Conservation (phyloP, 2,888 invertebrate species). For the Steinernema carpocapsae region DNA sequence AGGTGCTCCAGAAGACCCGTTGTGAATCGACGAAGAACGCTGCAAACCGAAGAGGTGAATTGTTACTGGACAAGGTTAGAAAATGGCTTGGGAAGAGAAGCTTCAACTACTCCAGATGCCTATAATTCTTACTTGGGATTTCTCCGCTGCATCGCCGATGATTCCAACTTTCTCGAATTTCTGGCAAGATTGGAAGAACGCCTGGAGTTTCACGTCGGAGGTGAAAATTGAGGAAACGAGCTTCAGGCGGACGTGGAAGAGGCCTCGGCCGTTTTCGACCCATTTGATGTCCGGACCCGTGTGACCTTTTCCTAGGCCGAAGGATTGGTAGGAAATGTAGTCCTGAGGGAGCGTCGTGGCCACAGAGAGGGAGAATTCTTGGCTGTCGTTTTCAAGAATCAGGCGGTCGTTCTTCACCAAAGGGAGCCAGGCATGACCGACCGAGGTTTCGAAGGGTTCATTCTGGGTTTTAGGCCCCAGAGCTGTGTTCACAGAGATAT, state of each 20-base stretch:
- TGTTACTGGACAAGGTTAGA: slow-evolving; percentile 6
- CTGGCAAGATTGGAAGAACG: slow-evolving; percentile 75
- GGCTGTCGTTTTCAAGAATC: slow-evolving; percentile 74
- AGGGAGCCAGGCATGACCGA: slow-evolving; percentile 93
- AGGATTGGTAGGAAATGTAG: slow-evolving; percentile 85
- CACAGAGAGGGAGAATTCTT: slow-evolving; percentile 78
- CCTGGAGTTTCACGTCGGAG: slow-evolving; percentile 69
- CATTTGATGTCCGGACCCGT: slow-evolving; percentile 86
- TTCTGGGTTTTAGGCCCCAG: slow-evolving; percentile 54
- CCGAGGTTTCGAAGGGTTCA: slow-evolving; percentile 73
- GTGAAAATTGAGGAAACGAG: slow-evolving; percentile 87
- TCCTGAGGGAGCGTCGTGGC: slow-evolving; percentile 86
- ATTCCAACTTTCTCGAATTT: slow-evolving; percentile 77
- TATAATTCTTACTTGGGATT: slow-evolving; percentile 71
- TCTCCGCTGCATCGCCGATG: slow-evolving; percentile 49
- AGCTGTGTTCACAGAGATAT: slow-evolving; percentile 83
- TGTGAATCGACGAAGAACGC: slow-evolving; percentile 31
- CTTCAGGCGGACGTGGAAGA: slow-evolving; percentile 83
- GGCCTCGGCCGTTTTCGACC: slow-evolving; percentile 87
- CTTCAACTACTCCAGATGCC: background rate
- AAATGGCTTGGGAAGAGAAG: background rate
- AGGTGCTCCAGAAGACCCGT: background rate
- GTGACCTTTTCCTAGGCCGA: slow-evolving; percentile 88
- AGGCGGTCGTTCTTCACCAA: slow-evolving; percentile 77
- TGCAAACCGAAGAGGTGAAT: slow-evolving; percentile 14